A percentile compares a stretch with the other conserved stretches of the same genome.
Conservation (phyloP, 2,113 vertebrate genomes). For the Agapornis roseicollis region DNA sequence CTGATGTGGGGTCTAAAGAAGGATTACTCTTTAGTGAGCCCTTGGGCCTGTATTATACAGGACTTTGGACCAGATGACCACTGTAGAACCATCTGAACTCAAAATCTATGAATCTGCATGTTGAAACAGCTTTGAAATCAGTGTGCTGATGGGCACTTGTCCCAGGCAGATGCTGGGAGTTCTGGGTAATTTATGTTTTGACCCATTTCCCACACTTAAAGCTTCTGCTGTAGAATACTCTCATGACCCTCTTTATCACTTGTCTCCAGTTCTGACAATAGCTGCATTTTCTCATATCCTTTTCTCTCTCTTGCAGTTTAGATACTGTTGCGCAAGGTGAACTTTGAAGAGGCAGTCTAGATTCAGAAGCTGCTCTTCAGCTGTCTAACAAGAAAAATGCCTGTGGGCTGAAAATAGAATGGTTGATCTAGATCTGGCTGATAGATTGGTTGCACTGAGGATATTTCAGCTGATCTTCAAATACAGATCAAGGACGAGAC, state of each 20-base stretch:
- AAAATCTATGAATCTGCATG: not conserved
- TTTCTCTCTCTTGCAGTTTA: not conserved
- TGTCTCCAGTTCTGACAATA: conserved; percentile 1
- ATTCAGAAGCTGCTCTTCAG: conserved; percentile 10
- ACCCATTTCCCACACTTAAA: not conserved
- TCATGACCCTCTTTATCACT: not conserved
- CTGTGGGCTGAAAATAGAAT: conserved; percentile 10
- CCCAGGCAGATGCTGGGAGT: not conserved
- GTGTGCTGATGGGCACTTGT: not conserved
- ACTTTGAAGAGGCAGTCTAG: conserved; percentile 6
- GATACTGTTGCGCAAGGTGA: conserved; percentile 12
- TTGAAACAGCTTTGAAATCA: conserved; percentile 2
- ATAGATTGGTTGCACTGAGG: not conserved
- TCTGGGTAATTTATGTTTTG: conserved; percentile 42
- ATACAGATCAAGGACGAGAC: not conserved
- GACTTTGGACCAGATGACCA: not conserved
- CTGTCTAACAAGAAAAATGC: conserved; percentile 21
- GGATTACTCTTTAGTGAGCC: not conserved
- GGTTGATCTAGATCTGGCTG: not conserved
- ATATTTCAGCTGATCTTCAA: conserved; percentile 14
- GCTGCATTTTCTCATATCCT: not conserved
- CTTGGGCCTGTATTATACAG: not conserved
- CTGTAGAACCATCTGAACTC: not conserved
- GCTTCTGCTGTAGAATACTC: conserved; percentile 24
- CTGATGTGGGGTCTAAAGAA: not conserved